These are phyloP conservation scores for Phoenicopterus ruber DNA, from an alignment of 2,113 vertebrate genomes.

Conservation along the genomic window DNA sequence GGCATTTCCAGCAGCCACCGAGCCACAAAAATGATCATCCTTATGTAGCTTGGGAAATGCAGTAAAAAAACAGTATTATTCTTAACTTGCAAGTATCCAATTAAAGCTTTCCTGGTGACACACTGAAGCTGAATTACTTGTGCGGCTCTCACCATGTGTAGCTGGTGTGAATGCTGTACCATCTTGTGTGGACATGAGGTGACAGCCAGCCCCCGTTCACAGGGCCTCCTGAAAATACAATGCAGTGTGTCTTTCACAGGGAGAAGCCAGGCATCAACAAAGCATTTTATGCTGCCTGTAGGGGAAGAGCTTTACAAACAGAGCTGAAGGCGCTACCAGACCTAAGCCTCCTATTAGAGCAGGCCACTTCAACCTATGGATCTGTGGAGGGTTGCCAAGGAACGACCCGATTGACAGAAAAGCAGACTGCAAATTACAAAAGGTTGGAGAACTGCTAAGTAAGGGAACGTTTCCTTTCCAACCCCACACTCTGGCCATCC, in stretches of 20 bases:
- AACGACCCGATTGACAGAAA: neutral
- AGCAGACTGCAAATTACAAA: neutral
- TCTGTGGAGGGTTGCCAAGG: neutral
- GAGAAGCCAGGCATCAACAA: neutral
- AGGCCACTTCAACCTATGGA: neutral
- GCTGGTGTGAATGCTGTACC: neutral
- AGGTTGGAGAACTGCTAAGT: neutral
- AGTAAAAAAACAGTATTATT: neutral
- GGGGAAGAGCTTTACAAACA: neutral
- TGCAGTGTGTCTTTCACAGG: neutral
- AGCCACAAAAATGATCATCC: accelerated
- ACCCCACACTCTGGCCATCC: accelerated
- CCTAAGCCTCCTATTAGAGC: neutral
- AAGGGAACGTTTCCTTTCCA: neutral
- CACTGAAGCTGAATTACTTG: neutral
- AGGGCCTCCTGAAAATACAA: neutral
- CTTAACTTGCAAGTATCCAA: neutral
- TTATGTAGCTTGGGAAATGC: neutral
- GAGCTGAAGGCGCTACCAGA: neutral
- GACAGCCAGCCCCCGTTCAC: accelerated
- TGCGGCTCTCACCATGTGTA: accelerated
- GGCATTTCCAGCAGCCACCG: neutral
- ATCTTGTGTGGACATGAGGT: neutral
- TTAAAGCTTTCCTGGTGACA: conserved; percentile 9
- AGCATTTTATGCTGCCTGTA: neutral